These are phyloP conservation scores for Corythaeola cristata DNA, from an alignment of 2,113 vertebrate genomes.

Conservation along the genomic window DNA sequence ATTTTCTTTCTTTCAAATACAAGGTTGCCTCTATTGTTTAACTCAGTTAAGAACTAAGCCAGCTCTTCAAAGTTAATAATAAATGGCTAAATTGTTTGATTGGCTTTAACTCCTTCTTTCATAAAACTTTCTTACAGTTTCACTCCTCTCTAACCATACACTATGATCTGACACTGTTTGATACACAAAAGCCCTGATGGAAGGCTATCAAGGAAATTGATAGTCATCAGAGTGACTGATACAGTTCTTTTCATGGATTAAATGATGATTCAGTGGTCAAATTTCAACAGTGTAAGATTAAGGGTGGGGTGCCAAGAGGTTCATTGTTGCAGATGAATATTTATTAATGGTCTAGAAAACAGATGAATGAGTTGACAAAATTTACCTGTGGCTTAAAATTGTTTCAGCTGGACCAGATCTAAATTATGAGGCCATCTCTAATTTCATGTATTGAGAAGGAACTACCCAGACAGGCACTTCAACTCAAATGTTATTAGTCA, in stretches of 20 bases:
- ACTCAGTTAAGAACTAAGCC: not conserved
- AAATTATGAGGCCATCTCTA: not conserved
- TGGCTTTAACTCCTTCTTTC: not conserved
- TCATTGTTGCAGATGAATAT: not conserved
- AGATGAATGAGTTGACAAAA: not conserved
- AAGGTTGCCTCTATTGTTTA: not conserved
- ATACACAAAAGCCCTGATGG: not conserved
- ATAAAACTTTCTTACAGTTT: not conserved
- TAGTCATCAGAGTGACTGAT: not conserved
- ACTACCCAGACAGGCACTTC: not conserved
- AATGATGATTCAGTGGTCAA: not conserved
- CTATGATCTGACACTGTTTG: not conserved
- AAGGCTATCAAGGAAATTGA: not conserved
- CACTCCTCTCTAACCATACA: not conserved
- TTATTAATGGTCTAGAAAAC: not conserved
- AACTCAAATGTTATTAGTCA: not conserved
- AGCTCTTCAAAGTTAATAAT: not conserved
- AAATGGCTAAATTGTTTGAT: not conserved
- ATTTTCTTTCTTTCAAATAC: not conserved
- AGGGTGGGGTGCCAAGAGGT: not conserved
- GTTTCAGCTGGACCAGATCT: not conserved
- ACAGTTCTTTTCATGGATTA: not conserved
- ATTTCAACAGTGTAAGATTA: not conserved
- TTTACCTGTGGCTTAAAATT: not conserved
- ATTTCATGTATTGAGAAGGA: not conserved